Base-by-base conservation (phyloP, 2,888 invertebrate genomes). In the Serrognathus titanus region DNA sequence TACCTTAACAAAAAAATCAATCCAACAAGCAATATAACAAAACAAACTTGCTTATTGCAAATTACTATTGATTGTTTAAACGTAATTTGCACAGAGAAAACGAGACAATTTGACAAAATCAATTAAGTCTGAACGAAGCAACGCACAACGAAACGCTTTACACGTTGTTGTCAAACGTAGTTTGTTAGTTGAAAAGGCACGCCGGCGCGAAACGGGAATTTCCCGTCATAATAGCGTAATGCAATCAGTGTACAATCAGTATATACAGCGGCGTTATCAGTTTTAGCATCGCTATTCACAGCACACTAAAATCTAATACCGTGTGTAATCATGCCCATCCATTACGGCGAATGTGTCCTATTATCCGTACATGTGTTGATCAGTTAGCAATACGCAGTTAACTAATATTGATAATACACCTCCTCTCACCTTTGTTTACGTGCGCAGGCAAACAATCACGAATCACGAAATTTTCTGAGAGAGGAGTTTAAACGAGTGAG, bases 371-470 rank as follows among this genome's bases (percentile, higher is more conserved):
- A 62, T 59, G 61, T 60, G 60, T 58, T 61, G 65, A 66, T 65
- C 66, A 62, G 63, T 59, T 63, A 60, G 57, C 47, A 31, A 46
- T 48, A 45, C 53, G 60, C 51, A 61, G 61, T 64, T 61, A 63
- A 64, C 53, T 63, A 58, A 64, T 66, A 66, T 66, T 65, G 66
- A 64, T 65, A 63, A 61, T 63, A 61, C 65, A 63, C 63, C 63
- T 62, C 58, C 63, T 62, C 58, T 63, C 57, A 50, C 58, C 57
- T 47, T 38, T 53, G 45, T 53, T 40, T 11, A 7, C 47, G 13
- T 12, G 45, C 45, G 10, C 12, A 11, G 12, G 24, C 45, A 31
- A 45, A 31, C 45, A 45, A 45, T 7, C 24, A 24, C 13, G 24
- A n/a, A 13, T 10, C 45, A n/a, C n/a, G 13, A n/a, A 13, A 24